Evolutionary conservation across 2,888 invertebrate species (phyloP), one percentile per base, ranked within the genome.

Genomic region (Xestia ashworthii): DNA sequence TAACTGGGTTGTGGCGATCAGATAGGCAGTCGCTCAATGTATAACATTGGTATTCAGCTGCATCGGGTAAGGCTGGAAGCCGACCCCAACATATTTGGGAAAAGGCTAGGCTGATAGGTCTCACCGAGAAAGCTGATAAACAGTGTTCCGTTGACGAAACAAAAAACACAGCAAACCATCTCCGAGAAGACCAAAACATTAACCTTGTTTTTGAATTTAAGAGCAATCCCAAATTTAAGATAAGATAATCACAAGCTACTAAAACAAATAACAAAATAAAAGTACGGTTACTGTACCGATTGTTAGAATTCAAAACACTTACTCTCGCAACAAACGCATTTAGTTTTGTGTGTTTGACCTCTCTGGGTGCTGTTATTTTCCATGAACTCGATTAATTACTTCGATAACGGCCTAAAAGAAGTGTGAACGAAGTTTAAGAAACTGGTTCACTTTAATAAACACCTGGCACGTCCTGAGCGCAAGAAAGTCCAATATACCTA

Each of bases 391-490:
- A 82, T 82, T 41, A 68, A 64, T 71, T 58, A 67, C 5, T 22
- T 41, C 19, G 70, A 82, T 82, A 82, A 78, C 16, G 41, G 25
- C 53, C 3, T 55, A 60, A 38, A 22, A 64, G 64, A 50, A 25
- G 12, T 60, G 53, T 19, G 22, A 32, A 50, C n/a, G 38, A 32
- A 38, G 38, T 38, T 6, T 25, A 55, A 55, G 14, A 69, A 53
- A 69, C 50, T 12, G 46, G 22, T 53, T 46, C 19, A 11, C 11
- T 74, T 66, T 53, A 38, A n/a, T 41, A 22, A n/a, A 64, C 3
- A 58, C 25, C 9, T 19, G 46, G 12, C 46, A 44, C 44, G 1
- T 76, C n/a, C n/a, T n/a, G n/a, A n/a, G n/a, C n/a, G n/a, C n/a
- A 25, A 11, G 3, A 19, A 46, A 5, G 16, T 72, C 12, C 22